Base-by-base conservation (phyloP, 2,888 invertebrate species). In the Auanema sp. region DNA sequence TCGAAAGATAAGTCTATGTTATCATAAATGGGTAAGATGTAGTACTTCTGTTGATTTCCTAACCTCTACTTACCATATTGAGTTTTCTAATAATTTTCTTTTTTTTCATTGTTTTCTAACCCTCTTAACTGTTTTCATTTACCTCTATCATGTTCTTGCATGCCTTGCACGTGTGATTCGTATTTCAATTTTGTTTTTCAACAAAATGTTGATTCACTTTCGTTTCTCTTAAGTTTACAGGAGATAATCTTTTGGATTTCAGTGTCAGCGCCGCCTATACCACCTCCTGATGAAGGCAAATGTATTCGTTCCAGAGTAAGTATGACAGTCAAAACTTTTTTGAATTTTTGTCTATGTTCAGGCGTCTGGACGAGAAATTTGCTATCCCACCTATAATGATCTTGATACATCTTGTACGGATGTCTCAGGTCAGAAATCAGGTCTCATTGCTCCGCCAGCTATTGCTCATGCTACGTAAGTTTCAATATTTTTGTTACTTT, bases 181-280 rank as follows among this genome's bases (percentile, higher is more conserved):
- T n/a, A 33, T 33, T 33, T 33, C 14, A 43, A 47, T 18, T 47
- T 47, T 47, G 8, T 47, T 47, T 2, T 18, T 18, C 53, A 23
- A 23, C 24, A 18, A 4, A 10, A 8, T 24, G 21, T 18, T 18
- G 25, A 16, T 12, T 52, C 12, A 52, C 11, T 18, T n/a, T 11
- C 18, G 11, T n/a, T 23, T n/a, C 53, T n/a, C 6, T 52, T 52
- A 18, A 8, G 21, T 51, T 51, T 8, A 24, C 10, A 33, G 23
- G 5, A 18, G n/a, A 33, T 33, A 33, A 33, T 8, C 33, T 33
- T 33, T 5, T 18, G 6, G 14, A 25, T 77, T 81, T 66, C 63
- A 82, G 82, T 82, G 68, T 79, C 78, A 12, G 75, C 77, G n/a
- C 82, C 82, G 41, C 80, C 80, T 25, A 82, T 82, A 69, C 81